These are phyloP conservation scores for Artemisiospiza belli DNA, from an alignment of 2,113 vertebrate species.

Conservation along the genomic window DNA sequence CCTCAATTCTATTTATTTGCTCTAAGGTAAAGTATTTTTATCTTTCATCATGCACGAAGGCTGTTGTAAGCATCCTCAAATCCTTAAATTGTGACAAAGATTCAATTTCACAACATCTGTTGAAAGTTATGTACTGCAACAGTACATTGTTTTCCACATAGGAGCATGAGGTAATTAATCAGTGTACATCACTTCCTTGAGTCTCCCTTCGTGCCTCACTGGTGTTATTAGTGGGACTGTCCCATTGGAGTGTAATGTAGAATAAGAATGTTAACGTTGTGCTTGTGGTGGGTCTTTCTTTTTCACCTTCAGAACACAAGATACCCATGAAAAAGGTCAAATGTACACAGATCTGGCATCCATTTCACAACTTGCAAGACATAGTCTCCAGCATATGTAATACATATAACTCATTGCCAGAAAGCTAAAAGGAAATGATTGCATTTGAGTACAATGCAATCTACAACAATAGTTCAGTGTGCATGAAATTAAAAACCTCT, in stretches of 20 bases:
- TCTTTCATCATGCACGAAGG: conserved; percentile 3
- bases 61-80: conserved; percentile 5
- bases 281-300: conserved; percentile 69
- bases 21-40: conserved; percentile 7
- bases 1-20: neutral
- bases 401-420: conserved; percentile 74
- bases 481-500: conserved; percentile 82
- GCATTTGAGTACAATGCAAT: conserved; percentile 82
- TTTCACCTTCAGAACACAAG: conserved; percentile 59
- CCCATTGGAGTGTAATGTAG: neutral
- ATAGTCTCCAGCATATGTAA: conserved; percentile 79
- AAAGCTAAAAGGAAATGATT: conserved; percentile 84
- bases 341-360: conserved; percentile 70
- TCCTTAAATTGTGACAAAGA: conserved; percentile 49
- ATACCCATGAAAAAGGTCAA: conserved; percentile 73
- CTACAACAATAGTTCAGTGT: conserved; percentile 79
- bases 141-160: conserved; percentile 26
- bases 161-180: conserved; percentile 42
- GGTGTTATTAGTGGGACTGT: conserved; percentile 28
- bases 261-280: conserved; percentile 28
- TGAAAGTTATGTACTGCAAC: conserved; percentile 52
- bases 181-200: conserved; percentile 58
- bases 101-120: conserved; percentile 67
- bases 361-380: conserved; percentile 69
- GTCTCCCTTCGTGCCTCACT: neutral